Conservation (phyloP, 2,113 vertebrate species). For the Piaya cayana region DNA sequence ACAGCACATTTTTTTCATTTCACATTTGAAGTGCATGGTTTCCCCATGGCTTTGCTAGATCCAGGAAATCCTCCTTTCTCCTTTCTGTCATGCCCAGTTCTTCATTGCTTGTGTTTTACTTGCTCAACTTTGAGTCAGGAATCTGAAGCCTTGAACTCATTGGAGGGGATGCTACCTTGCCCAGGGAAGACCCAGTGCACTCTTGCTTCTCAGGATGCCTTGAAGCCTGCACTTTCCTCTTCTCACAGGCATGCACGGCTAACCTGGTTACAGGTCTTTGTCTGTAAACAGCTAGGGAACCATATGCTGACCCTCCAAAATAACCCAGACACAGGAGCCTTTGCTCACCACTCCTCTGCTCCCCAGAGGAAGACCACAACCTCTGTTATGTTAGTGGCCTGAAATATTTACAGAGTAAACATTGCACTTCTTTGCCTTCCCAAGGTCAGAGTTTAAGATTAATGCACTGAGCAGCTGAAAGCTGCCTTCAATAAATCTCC, state of each 20-base stretch:
- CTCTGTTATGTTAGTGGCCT: neutral
- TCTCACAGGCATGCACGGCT: neutral
- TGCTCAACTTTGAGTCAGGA: neutral
- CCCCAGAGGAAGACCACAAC: neutral
- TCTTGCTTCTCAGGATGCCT: neutral
- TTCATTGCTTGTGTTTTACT: neutral
- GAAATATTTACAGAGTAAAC: neutral
- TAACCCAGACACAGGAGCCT: neutral
- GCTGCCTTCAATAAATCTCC: neutral
- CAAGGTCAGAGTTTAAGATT: neutral
- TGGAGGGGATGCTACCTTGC: neutral
- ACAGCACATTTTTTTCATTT: conserved; percentile 29
- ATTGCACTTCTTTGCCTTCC: neutral
- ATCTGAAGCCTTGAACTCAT: neutral
- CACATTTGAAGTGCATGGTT: neutral
- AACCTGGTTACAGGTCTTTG: neutral
- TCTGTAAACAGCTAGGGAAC: neutral
- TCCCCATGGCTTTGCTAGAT: conserved; percentile 30
- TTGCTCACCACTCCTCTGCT: neutral
- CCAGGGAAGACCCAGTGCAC: neutral
- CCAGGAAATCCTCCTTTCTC: conserved; percentile 3
- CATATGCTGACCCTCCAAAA: neutral
- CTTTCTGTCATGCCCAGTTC: neutral
- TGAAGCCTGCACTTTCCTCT: neutral
- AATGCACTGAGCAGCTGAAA: neutral